Base-by-base conservation (phyloP, 2,888 invertebrate genomes). In the Cheilosia variabilis region DNA sequence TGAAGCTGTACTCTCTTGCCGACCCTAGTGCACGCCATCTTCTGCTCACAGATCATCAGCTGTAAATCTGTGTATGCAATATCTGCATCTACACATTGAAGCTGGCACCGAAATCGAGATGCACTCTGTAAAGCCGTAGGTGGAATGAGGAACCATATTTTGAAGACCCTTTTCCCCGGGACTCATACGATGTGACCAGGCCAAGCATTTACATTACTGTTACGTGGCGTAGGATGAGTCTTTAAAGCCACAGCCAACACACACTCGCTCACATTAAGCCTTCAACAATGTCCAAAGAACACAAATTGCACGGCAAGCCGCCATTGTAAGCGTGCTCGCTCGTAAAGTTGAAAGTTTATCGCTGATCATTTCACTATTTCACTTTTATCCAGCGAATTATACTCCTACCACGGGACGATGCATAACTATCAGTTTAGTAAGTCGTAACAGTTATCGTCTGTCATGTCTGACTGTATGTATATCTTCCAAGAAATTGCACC, bases 321-420 rank as follows among this genome's bases (percentile, higher is more conserved):
- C 55, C 72, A 75, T 37, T 41, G 73, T 60, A 69, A 75, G 79
- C 79, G 75, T 79, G 73, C 65, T 69, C 52, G 58, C 73, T 84
- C 83, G 75, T 84, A 79, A 84, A 84, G 79, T 79, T 79, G 75
- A 79, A 79, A 84, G 79, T 84, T 84, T 84, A 84, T 84, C 83
- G 69, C 57, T 60, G 73, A 79, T 79, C 83, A 84, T 79, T 79
- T 79, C 79, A 84, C 69, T 84, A 84, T 84, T 84, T 84, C 65
- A 84, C 75, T 79, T 83, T 83, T 58, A 83, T 78, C 43, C 82
- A 62, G 55, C 66, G 71, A 34, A 77, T 82, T 71, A 45, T 62
- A 71, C 60, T 73, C 66, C 66, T 55, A 72, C 55, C 62, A 45
- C 47, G 68, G 62, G 15, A 53, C 66, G 72, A 77, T 66, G 82